Conservation (phyloP, 1,140 invertebrate genomes). For the Papilio dardanus region DNA sequence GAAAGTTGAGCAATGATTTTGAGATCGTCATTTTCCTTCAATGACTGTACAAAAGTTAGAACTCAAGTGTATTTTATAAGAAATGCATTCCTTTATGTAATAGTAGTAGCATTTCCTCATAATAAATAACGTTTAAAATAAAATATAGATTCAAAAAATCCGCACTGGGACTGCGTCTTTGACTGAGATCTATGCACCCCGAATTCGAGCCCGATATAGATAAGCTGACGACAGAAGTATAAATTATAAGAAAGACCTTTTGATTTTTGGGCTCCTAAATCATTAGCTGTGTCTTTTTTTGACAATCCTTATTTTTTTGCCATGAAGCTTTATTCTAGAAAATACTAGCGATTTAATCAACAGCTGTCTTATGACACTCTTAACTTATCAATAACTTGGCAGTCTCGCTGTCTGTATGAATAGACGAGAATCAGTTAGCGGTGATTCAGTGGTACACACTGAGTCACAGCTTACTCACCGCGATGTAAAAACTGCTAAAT, state of each 20-base stretch:
- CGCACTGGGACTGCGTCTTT: too few species aligned
- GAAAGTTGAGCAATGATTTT: neutral
- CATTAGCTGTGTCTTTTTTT: too few species aligned
- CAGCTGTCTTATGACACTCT: too few species aligned
- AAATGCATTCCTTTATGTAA: too few species aligned
- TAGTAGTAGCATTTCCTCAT: too few species aligned
- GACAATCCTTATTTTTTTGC: too few species aligned
- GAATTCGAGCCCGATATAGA: too few species aligned
- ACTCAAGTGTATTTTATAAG: neutral
- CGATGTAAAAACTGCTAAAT: constrained; percentile 49
- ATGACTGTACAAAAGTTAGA: neutral
- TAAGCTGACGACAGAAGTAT: too few species aligned
- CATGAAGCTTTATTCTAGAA: neutral
- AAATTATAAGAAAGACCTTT: too few species aligned
- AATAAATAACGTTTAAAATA: neutral
- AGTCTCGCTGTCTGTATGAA: constrained; percentile 28
- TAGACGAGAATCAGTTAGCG: constrained; percentile 28
- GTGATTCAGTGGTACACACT: constrained; percentile 22
- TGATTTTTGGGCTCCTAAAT: too few species aligned
- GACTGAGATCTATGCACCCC: too few species aligned
- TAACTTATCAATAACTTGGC: constrained; percentile 6
- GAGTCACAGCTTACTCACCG: constrained; percentile 48
- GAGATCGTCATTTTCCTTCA: neutral
- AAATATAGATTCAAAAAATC: too few species aligned
- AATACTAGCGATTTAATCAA: neutral